Percentiles rank a stretch among this genome's conserved stretches.
These are phyloP conservation scores for Drosophila sechellia DNA, from an alignment of 1,140 invertebrate genomes.

Conservation along the genomic window DNA sequence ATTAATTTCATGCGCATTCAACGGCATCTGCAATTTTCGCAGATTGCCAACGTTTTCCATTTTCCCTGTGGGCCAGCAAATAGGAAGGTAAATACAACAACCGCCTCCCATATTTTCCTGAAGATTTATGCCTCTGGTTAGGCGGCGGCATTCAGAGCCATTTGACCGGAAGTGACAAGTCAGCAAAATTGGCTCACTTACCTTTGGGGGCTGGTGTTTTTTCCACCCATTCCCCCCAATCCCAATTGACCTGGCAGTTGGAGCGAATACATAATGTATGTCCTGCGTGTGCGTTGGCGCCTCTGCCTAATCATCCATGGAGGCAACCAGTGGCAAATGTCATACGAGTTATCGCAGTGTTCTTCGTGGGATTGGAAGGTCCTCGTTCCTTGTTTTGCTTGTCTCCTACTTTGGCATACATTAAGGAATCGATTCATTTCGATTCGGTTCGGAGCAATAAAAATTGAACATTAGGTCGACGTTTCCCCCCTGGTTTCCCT, in stretches of 20 bases:
- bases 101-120: neutral
- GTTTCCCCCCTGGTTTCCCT: neutral
- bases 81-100: too few relatives aligned
- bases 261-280: constrained; percentile 21
- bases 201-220: constrained; percentile 32
- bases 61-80: too few relatives aligned
- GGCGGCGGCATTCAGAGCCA: constrained; percentile 53
- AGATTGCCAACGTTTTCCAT: constrained; percentile 35
- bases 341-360: constrained; percentile 61
- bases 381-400: constrained; percentile 27
- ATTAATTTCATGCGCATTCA: constrained; percentile 76
- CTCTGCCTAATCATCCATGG: constrained; percentile 76
- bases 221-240: neutral
- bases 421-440: constrained; percentile 74
- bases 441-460: constrained; percentile 67
- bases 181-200: constrained; percentile 76
- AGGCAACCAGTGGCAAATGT: constrained; percentile 65
- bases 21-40: constrained; percentile 70
- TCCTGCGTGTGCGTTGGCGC: constrained; percentile 12
- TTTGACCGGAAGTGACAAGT: constrained; percentile 81
- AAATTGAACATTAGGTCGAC: constrained; percentile 73
- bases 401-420: constrained; percentile 55
- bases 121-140: constrained; percentile 63
- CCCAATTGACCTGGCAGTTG: constrained; percentile 8
- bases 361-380: constrained; percentile 15